Percentiles rank a stretch among this genome's conserved stretches.
These are phyloP conservation scores for Drosophila trapezifrons DNA, from an alignment of 1,140 invertebrate species.

Conservation along the genomic window DNA sequence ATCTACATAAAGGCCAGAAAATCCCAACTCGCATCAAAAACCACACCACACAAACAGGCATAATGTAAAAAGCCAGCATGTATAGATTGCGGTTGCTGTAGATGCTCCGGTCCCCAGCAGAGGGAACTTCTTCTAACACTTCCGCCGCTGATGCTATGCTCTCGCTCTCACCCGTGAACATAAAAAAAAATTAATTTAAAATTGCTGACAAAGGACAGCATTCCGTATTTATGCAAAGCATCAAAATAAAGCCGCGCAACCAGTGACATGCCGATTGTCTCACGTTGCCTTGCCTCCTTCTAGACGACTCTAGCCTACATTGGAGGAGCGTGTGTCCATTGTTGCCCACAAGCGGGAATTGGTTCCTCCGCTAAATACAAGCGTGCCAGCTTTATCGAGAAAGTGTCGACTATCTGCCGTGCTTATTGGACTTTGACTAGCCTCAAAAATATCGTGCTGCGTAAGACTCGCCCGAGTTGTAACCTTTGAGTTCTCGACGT, in stretches of 20 bases:
- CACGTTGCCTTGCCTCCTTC: neutral
- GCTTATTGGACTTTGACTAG: conserved; percentile 19
- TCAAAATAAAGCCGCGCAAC: conserved; percentile 34
- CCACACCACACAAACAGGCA: conserved; percentile 3
- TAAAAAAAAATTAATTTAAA: conserved; percentile 75
- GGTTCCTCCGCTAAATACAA: neutral
- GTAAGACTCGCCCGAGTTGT: neutral
- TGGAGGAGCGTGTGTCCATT: neutral
- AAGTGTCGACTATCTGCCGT: neutral
- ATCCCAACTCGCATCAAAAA: conserved; percentile 66
- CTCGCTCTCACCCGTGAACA: neutral
- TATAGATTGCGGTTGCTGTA: conserved; percentile 59
- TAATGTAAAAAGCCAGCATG: conserved; percentile 36
- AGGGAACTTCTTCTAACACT: too few species aligned
- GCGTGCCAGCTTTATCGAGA: neutral
- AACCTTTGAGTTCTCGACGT: conserved; percentile 22
- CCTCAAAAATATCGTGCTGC: neutral
- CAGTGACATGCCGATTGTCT: conserved; percentile 20
- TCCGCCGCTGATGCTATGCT: neutral
- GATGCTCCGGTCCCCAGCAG: too few species aligned
- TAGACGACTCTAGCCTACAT: neutral
- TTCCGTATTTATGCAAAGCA: conserved; percentile 71
- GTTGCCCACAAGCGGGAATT: neutral
- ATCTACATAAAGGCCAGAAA: conserved; percentile 65
- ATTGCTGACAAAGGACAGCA: conserved; percentile 68